Percentiles rank a stretch among this genome's conserved stretches.
phyloP scores from a whole-genome alignment of 2,797 vertebrate species.

The Alca torda region DNA sequence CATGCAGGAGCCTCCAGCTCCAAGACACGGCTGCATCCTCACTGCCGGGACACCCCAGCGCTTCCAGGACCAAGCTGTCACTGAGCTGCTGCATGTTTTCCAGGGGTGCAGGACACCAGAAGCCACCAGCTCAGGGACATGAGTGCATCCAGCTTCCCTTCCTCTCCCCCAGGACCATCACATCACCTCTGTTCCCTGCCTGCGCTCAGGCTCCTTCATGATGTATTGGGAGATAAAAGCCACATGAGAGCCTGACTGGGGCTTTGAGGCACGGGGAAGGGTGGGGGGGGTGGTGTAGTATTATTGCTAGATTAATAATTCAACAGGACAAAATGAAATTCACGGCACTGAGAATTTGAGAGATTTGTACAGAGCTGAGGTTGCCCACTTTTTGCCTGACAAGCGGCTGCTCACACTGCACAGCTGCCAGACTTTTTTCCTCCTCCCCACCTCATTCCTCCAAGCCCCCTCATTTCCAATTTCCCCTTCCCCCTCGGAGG shows the following conservation, averaged over 20 bases:
- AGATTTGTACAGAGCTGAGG: background rate
- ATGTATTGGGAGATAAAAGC: background rate
- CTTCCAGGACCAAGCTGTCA: background rate
- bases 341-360: background rate
- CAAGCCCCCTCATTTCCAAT: background rate
- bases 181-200: background rate
- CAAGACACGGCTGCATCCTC: rapidly evolving
- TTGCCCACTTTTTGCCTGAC: background rate
- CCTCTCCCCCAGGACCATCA: background rate
- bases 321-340: slow-evolving; percentile 47
- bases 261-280: background rate
- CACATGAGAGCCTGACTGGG: background rate
- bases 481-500: rapidly evolving
- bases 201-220: background rate
- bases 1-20: background rate
- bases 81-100: background rate
- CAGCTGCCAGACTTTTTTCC: background rate
- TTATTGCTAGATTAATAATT: slow-evolving; percentile 58
- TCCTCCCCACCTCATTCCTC: background rate
- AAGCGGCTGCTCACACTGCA: background rate
- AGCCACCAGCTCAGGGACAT: background rate
- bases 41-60: background rate
- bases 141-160: background rate
- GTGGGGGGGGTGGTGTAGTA: background rate
- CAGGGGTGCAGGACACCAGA: background rate